Percentiles rank a stretch among this genome's conserved stretches.
phyloP scores from a whole-genome alignment of 2,888 invertebrate species.

The Tipula vernalis region DNA sequence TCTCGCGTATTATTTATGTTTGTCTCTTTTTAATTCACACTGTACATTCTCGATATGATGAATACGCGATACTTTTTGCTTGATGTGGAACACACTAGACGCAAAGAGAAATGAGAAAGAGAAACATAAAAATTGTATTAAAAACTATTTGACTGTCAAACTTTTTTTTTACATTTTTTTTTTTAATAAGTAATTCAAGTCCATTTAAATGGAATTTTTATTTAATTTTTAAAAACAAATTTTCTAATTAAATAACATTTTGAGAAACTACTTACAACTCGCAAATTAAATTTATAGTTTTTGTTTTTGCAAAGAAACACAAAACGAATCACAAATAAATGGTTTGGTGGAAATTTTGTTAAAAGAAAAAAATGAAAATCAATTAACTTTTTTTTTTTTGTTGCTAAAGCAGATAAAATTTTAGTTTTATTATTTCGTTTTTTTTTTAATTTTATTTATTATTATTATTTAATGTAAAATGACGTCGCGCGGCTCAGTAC shows the following conservation, averaged over 20 bases:
- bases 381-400: neutral
- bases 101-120: neutral
- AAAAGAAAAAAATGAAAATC: neutral
- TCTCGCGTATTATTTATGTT: neutral
- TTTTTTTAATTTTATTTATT: neutral
- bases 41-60: neutral
- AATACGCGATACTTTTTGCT: neutral
- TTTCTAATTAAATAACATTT: neutral
- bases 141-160: slow-evolving; percentile 4
- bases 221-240: neutral
- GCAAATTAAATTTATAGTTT: neutral
- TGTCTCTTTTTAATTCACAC: neutral
- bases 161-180: neutral
- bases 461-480: neutral
- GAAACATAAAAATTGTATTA: neutral
- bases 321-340: neutral
- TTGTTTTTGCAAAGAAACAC: neutral
- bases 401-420: neutral
- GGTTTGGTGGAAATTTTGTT: neutral
- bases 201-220: neutral
- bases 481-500: slow-evolving; percentile 6
- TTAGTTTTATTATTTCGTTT: neutral
- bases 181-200: neutral
- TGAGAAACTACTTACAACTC: neutral
- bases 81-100: neutral